These are phyloP conservation scores for Andrena trimmerana DNA, from an alignment of 2,888 invertebrate genomes.

Conservation along the genomic window DNA sequence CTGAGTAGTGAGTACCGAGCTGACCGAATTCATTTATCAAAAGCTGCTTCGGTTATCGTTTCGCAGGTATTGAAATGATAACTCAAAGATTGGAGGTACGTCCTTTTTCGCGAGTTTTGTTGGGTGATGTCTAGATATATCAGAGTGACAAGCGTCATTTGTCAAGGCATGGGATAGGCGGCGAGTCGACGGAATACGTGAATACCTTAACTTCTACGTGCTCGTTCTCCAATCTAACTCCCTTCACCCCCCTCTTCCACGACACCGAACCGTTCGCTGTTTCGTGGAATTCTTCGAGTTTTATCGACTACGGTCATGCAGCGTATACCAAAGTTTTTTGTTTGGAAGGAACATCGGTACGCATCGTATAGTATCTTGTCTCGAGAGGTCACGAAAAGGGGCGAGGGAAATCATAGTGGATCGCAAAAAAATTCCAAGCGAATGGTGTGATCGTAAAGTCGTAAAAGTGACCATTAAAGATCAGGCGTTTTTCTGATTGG, in stretches of 20 bases:
- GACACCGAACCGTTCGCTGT: slow-evolving; percentile 45
- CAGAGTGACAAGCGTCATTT: slow-evolving; percentile 53
- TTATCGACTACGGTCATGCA: slow-evolving; percentile 33
- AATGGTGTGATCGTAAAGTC: slow-evolving; percentile 29
- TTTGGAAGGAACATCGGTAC: slow-evolving; percentile 15
- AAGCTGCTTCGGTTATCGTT: not conserved
- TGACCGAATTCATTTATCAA: not conserved
- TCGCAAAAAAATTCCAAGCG: slow-evolving; percentile 30
- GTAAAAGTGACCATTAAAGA: slow-evolving; percentile 9
- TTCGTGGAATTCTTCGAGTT: slow-evolving; percentile 58
- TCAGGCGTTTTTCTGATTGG: not conserved
- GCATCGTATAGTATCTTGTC: slow-evolving; percentile 21
- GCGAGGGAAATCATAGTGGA: slow-evolving; percentile 45
- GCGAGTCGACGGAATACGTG: slow-evolving; percentile 59
- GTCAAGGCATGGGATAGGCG: slow-evolving; percentile 46
- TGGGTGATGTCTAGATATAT: slow-evolving; percentile 25
- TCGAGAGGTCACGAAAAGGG: slow-evolving; percentile 34
- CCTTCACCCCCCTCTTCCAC: slow-evolving; percentile 49
- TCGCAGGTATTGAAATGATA: not conserved
- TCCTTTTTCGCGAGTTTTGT: not conserved
- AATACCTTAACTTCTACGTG: slow-evolving; percentile 67
- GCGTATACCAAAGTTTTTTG: slow-evolving; percentile 37
- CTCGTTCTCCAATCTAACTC: slow-evolving; percentile 56
- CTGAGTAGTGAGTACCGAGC: not conserved
- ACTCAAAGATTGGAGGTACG: not conserved